Evolutionary conservation across 2,888 invertebrate species (phyloP).

Genomic region (Andrena fulva): DNA sequence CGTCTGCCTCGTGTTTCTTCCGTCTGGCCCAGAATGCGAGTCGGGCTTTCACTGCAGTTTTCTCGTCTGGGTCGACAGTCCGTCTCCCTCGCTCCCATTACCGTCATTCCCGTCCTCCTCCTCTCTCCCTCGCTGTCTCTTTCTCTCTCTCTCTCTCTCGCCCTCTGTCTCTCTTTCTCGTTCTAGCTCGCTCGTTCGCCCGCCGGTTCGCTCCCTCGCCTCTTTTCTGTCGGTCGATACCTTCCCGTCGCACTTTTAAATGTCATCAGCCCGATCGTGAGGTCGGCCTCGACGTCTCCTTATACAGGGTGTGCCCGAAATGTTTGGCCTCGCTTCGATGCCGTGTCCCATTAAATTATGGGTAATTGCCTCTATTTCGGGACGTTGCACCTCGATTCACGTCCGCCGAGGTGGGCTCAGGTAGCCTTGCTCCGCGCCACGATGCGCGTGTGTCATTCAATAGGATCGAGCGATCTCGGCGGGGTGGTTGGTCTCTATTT

Average conservation of each 20-base stretch:
- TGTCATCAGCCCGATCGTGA: slow-evolving; percentile 73
- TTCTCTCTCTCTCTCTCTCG: slow-evolving; percentile 31
- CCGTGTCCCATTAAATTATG: slow-evolving; percentile 25
- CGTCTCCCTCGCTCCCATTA: slow-evolving; percentile 50
- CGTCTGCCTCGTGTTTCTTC: slow-evolving; percentile 78
- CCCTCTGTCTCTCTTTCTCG: slow-evolving; percentile 19
- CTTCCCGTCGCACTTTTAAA: slow-evolving; percentile 76
- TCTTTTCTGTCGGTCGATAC: slow-evolving; percentile 70
- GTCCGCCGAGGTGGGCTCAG: neutral
- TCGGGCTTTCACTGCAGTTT: slow-evolving; percentile 82
- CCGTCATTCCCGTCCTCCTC: slow-evolving; percentile 27
- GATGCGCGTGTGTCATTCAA: too few relatives aligned
- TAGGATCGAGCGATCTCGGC: too few relatives aligned
- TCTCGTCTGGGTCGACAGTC: slow-evolving; percentile 80
- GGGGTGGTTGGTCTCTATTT: too few relatives aligned
- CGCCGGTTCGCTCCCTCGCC: slow-evolving; percentile 42
- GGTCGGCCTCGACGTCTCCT: slow-evolving; percentile 60
- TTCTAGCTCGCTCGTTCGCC: slow-evolving; percentile 31
- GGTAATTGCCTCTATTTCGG: slow-evolving; percentile 10
- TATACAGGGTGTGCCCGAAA: slow-evolving; percentile 60
- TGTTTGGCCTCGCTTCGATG: slow-evolving; percentile 24
- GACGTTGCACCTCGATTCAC: neutral
- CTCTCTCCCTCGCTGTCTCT: slow-evolving; percentile 21
- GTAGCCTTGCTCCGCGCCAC: too few relatives aligned
- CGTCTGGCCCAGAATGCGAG: slow-evolving; percentile 82